phyloP scores from a whole-genome alignment of 1,140 invertebrate genomes.

The Cydia splendana region DNA sequence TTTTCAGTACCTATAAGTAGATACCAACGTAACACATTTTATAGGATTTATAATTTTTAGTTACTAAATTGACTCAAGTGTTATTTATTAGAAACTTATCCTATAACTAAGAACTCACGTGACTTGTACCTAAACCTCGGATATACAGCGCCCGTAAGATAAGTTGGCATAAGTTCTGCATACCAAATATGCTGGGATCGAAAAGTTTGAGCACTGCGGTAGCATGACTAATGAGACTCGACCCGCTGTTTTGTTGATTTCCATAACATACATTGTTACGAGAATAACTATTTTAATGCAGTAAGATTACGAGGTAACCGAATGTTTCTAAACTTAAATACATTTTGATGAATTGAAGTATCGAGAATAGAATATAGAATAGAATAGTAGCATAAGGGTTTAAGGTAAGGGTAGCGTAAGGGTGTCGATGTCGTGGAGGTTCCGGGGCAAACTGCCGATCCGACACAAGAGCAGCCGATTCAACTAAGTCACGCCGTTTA shows the following conservation, averaged over 20 bases:
- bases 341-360: too few species aligned
- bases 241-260: conserved; percentile 29
- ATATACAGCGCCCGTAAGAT: conserved; percentile 34
- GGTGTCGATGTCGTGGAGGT: too few species aligned
- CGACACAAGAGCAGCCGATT: too few species aligned
- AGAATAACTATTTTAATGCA: conserved; percentile 11
- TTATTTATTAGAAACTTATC: background rate
- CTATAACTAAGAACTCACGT: conserved; percentile 10
- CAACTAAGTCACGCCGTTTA: too few species aligned
- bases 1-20: too few species aligned
- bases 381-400: too few species aligned
- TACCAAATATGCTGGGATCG: conserved; percentile 43
- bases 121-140: conserved; percentile 22
- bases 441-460: too few species aligned
- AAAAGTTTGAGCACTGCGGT: conserved; percentile 42
- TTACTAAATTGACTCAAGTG: background rate
- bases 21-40: too few species aligned
- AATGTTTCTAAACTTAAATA: background rate
- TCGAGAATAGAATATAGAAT: too few species aligned
- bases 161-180: conserved; percentile 47
- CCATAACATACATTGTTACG: conserved; percentile 15
- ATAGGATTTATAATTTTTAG: background rate
- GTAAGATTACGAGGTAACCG: background rate
- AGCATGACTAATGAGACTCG: conserved; percentile 45
- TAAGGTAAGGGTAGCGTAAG: too few species aligned